Conservation (phyloP, 2,797 vertebrate species). For the Rhinatrema bivittatum region DNA sequence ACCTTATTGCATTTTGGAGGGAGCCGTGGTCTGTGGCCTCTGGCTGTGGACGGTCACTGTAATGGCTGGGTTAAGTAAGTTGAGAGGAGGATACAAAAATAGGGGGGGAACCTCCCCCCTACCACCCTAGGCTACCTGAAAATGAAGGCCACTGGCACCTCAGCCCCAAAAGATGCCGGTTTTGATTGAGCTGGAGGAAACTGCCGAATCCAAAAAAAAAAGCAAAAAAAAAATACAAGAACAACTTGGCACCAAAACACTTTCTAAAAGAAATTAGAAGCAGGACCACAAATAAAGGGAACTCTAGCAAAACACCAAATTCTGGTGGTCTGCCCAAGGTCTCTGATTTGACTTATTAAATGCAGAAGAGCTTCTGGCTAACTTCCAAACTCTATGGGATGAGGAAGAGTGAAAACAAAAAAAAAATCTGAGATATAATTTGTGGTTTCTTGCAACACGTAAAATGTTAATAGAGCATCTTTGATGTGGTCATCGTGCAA, state of each 20-base stretch:
- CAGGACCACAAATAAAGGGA: conserved; percentile 64
- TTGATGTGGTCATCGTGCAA: conserved; percentile 27
- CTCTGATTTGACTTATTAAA: conserved; percentile 84
- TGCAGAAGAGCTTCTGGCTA: conserved; percentile 74
- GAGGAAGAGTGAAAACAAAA: conserved; percentile 39
- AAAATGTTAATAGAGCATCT: conserved; percentile 30
- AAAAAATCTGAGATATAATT: conserved; percentile 36
- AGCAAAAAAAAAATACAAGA: conserved; percentile 13
- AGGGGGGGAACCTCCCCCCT: too few species aligned
- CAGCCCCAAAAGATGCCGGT: too few species aligned
- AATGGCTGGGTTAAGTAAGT: too few species aligned
- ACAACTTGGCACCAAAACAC: conserved; percentile 6
- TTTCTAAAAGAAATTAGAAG: conserved; percentile 46
- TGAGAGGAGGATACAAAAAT: too few species aligned
- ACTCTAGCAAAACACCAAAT: conserved; percentile 64
- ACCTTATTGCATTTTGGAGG: too few species aligned
- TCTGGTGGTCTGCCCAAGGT: conserved; percentile 74
- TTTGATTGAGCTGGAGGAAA: too few species aligned
- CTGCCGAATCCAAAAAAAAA: too few species aligned
- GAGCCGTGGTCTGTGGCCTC: too few species aligned
- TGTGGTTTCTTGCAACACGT: conserved; percentile 40
- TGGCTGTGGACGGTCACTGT: too few species aligned
- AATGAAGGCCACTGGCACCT: too few species aligned
- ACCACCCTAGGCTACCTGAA: too few species aligned
- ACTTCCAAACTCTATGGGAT: conserved; percentile 55